phyloP scores from a whole-genome alignment of 2,888 invertebrate genomes.

The Megastigmus dorsalis region DNA sequence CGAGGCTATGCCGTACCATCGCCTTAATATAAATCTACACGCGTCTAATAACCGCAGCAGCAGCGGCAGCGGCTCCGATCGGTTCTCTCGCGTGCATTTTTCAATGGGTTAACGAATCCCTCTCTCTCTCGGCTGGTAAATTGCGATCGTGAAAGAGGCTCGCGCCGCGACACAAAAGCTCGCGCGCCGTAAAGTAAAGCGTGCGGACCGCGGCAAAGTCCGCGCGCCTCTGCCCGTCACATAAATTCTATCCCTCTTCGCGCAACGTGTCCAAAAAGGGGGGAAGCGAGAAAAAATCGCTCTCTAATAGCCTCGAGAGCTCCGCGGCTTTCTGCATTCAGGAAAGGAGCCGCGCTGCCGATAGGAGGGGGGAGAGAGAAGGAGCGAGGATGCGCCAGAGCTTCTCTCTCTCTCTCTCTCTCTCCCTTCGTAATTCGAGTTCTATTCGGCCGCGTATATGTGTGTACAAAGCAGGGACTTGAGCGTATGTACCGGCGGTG shows the following conservation, averaged over 20 bases:
- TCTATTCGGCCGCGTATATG: too few relatives aligned
- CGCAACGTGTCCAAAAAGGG: too few relatives aligned
- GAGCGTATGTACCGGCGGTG: too few relatives aligned
- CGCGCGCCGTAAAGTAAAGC: not conserved
- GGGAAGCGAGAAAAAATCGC: conserved; percentile 12
- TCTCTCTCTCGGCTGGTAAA: conserved; percentile 4
- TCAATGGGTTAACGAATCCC: conserved; percentile 7
- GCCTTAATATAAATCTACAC: not conserved
- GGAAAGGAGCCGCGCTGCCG: conserved; percentile 25
- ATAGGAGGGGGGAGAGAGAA: not conserved
- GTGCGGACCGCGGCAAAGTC: not conserved
- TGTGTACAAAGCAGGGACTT: too few relatives aligned
- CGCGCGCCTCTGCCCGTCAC: conserved; percentile 24
- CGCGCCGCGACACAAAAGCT: not conserved
- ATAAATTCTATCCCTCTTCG: conserved; percentile 32
- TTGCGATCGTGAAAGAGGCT: not conserved
- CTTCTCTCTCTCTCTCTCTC: too few relatives aligned
- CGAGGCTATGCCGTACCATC: not conserved
- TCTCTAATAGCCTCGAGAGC: conserved; percentile 18
- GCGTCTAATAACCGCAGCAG: conserved; percentile 4
- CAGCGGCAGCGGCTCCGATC: not conserved
- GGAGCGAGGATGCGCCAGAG: not conserved
- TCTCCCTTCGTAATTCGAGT: conserved; percentile 22
- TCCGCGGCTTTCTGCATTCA: conserved; percentile 6
- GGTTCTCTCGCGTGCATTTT: conserved; percentile 27